Evolutionary conservation across 2,888 invertebrate species (phyloP).

Genomic region (Rhaphigaster nebulosa): DNA sequence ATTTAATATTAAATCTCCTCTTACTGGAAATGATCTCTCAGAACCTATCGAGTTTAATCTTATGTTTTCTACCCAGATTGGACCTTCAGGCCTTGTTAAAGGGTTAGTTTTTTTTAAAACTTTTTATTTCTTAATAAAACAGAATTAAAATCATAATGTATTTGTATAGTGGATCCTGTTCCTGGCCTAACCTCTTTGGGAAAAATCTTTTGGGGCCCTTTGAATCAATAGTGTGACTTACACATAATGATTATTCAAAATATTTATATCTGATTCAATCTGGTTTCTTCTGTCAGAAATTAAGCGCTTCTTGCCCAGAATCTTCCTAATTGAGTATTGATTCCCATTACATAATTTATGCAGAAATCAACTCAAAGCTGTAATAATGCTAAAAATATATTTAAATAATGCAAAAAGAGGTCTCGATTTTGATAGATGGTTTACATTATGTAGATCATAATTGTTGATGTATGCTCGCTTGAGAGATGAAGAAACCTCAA

Average conservation of each 20-base stretch:
- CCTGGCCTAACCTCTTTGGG: background rate
- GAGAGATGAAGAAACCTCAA: too few species aligned
- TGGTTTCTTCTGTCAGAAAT: background rate
- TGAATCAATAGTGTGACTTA: background rate
- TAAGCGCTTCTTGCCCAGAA: background rate
- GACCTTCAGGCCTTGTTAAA: constrained; percentile 94
- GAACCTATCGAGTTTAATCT: constrained; percentile 99
- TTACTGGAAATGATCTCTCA: constrained; percentile 93
- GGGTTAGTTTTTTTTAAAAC: constrained; percentile 72
- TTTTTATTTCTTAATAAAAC: background rate
- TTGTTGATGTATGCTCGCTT: too few species aligned
- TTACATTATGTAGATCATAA: too few species aligned
- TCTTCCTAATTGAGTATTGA: background rate
- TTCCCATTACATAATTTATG: background rate
- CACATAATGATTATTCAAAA: background rate
- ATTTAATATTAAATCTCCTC: constrained; percentile 94
- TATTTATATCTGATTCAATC: background rate
- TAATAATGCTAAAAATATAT: background rate
- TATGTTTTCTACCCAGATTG: constrained; percentile 99
- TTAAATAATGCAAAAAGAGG: background rate
- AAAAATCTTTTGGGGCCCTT: background rate
- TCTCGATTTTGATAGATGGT: too few species aligned
- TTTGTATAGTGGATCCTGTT: background rate
- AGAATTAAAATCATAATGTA: background rate
- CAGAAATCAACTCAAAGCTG: background rate